phyloP scores from a whole-genome alignment of 64 coral and sea anemone species.

The Montipora efflorescens region DNA sequence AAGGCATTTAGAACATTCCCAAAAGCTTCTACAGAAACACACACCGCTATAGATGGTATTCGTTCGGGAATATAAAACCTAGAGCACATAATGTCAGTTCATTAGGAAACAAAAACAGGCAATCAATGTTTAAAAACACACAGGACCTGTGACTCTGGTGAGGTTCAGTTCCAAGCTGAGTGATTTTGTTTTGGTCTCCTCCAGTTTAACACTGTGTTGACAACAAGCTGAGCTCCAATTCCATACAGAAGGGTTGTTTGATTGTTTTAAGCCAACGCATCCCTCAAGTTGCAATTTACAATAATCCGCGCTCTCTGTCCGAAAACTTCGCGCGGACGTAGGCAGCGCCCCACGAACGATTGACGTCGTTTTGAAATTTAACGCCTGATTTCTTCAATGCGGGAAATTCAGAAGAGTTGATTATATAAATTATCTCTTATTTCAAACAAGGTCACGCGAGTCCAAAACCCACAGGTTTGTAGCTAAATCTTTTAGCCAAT shows the following conservation, averaged over 20 bases:
- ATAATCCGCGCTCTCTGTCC: background rate
- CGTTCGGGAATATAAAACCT: background rate
- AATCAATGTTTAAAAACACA: background rate
- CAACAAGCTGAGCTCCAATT: background rate
- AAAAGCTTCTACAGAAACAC: background rate
- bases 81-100: background rate
- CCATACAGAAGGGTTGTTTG: background rate
- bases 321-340: constrained; percentile 1
- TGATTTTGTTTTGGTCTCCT: background rate
- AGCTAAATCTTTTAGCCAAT: too few relatives aligned
- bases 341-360: background rate
- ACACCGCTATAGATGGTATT: background rate
- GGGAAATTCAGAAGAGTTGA: background rate
- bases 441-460: constrained; percentile 41
- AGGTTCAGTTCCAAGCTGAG: background rate
- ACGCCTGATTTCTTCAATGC: constrained; percentile 26
- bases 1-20: background rate
- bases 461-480: background rate
- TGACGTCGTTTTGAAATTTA: constrained; percentile 35
- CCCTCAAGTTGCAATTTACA: background rate
- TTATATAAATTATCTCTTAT: background rate
- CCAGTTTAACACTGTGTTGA: background rate
- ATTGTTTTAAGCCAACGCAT: background rate
- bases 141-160: constrained; percentile 18
- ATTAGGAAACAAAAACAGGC: constrained; percentile 33